Conservation (phyloP, 2,797 vertebrate genomes). For the Emydoidea blandingii region DNA sequence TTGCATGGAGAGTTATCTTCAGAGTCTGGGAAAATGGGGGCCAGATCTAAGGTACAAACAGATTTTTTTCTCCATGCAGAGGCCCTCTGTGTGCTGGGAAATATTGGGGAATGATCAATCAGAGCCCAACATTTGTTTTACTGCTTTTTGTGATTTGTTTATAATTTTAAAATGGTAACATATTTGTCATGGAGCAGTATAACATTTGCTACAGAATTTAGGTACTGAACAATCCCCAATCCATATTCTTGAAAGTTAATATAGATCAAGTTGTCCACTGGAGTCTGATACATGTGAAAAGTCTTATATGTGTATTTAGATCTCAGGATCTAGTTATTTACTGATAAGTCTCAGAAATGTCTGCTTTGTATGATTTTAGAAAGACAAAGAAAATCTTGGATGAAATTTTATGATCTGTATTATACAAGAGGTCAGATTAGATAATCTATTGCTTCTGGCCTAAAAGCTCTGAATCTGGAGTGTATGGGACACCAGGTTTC, state of each 20-base stretch:
- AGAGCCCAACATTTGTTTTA: too few species aligned
- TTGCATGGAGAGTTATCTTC: not conserved
- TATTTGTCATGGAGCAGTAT: not conserved
- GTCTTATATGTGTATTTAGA: not conserved
- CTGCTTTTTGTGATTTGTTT: not conserved
- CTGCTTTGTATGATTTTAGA: not conserved
- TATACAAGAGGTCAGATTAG: not conserved
- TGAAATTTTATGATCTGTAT: not conserved
- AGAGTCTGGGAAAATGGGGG: not conserved
- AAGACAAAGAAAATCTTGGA: not conserved
- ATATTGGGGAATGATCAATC: not conserved
- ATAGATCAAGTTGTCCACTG: slow-evolving; percentile 1
- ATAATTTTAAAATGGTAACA: not conserved
- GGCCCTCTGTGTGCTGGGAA: rapidly evolving
- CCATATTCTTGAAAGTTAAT: slow-evolving; percentile 48
- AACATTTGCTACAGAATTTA: not conserved
- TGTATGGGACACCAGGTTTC: not conserved
- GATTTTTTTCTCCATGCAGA: rapidly evolving
- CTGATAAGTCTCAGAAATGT: not conserved
- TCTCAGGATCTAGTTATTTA: not conserved
- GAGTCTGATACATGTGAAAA: not conserved
- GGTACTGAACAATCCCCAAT: not conserved
- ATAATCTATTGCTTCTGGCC: not conserved
- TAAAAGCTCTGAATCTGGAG: not conserved
- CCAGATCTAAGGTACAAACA: not conserved